Conservation (phyloP, 2,888 invertebrate genomes). For the Eupithecia centaureata region DNA sequence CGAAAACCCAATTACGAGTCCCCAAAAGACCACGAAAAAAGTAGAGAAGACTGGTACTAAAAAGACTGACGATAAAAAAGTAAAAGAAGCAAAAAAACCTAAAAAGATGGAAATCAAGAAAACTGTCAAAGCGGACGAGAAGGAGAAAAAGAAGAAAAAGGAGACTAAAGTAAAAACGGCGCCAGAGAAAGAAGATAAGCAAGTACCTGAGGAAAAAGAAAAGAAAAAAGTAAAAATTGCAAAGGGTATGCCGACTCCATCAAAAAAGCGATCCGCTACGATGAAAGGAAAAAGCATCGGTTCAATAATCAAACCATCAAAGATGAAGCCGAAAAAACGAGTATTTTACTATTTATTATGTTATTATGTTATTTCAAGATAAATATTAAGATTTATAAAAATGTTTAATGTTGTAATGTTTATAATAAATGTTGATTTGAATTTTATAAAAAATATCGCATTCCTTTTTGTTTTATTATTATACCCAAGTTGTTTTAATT, state of each 20-base stretch:
- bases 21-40: conserved; percentile 35
- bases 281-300: conserved; percentile 72
- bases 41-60: neutral
- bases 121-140: neutral
- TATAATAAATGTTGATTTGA: too few species aligned
- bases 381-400: too few species aligned
- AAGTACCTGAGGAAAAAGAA: neutral
- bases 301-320: conserved; percentile 71
- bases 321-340: conserved; percentile 70
- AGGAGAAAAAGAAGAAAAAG: conserved; percentile 4
- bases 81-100: conserved; percentile 13
- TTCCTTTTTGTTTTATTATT: too few species aligned
- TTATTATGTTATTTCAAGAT: too few species aligned
- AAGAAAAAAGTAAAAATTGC: conserved; percentile 14
- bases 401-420: too few species aligned
- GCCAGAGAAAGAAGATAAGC: neutral
- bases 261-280: conserved; percentile 58
- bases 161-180: neutral
- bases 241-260: conserved; percentile 42
- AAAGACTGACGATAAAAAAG: neutral
- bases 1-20: conserved; percentile 31
- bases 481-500: too few species aligned
- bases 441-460: too few species aligned
- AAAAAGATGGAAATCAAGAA: conserved; percentile 11
- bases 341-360: too few species aligned